These are phyloP conservation scores for Chalcosyrphus nemorum DNA, from an alignment of 2,888 invertebrate genomes.

Conservation along the genomic window DNA sequence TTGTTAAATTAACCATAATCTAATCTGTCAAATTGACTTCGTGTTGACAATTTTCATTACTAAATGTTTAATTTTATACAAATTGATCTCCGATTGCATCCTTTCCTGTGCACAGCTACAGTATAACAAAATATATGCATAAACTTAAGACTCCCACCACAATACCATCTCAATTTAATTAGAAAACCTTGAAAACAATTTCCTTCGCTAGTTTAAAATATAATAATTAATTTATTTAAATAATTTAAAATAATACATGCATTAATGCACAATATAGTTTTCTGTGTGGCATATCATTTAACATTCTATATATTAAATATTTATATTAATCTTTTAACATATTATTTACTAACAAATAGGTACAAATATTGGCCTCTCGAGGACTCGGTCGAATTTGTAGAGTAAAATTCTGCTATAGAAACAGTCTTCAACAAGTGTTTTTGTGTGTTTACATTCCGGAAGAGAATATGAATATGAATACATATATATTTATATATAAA, in stretches of 20 bases:
- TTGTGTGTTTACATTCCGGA: conserved; percentile 23
- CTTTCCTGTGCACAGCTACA: too few relatives aligned
- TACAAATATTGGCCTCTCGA: conserved; percentile 57
- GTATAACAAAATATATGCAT: too few relatives aligned
- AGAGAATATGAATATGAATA: conserved; percentile 22
- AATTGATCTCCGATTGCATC: too few relatives aligned
- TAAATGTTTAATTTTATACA: too few relatives aligned
- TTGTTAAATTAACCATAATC: too few relatives aligned
- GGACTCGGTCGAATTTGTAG: conserved; percentile 14
- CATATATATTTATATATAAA: conserved; percentile 44
- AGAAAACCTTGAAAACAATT: too few relatives aligned
- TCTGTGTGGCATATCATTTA: conserved; percentile 23
- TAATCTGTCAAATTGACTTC: too few relatives aligned
- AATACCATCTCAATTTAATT: too few relatives aligned
- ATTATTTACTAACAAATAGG: conserved; percentile 49
- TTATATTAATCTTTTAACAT: conserved; percentile 31
- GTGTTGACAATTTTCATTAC: too few relatives aligned
- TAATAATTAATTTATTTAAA: conserved; percentile 58
- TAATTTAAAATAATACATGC: conserved; percentile 17
- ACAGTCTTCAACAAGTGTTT: conserved; percentile 51
- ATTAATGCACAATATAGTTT: conserved; percentile 22
- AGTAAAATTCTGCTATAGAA: conserved; percentile 50
- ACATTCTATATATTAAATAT: neutral
- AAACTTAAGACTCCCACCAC: too few relatives aligned
- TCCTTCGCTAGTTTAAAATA: conserved; percentile 50